Percentiles rank a stretch among this genome's conserved stretches.
Evolutionary conservation across 2,113 vertebrate species (phyloP).

Genomic region (Oryzias celebensis): DNA sequence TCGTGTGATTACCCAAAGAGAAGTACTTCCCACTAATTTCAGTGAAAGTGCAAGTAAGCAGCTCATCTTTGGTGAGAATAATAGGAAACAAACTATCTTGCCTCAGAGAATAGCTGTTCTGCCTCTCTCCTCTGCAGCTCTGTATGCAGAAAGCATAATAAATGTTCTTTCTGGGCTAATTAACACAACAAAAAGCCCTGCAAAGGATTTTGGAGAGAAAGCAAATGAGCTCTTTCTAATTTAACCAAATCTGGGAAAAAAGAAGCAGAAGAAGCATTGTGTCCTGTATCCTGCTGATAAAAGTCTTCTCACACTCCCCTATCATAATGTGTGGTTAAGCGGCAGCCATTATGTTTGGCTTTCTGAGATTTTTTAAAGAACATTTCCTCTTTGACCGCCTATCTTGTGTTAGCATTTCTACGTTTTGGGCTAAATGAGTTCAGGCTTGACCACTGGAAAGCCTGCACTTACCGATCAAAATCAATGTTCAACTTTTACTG

Average conservation of each 20-base stretch:
- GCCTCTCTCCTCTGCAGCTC: slow-evolving; percentile 28
- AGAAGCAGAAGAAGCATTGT: slow-evolving; percentile 55
- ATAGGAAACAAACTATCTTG: slow-evolving; percentile 28
- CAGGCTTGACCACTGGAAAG: slow-evolving; percentile 19
- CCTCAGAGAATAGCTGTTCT: slow-evolving; percentile 47
- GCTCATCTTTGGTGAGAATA: slow-evolving; percentile 39
- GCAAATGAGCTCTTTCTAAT: slow-evolving; percentile 73
- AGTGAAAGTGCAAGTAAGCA: slow-evolving; percentile 42
- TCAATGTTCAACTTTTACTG: slow-evolving; percentile 32
- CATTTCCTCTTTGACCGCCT: slow-evolving; percentile 8
- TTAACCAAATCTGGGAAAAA: slow-evolving; percentile 66
- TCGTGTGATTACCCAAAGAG: slow-evolving; percentile 15
- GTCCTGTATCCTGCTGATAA: slow-evolving; percentile 66
- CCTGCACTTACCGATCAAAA: slow-evolving; percentile 46
- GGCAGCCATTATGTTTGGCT: slow-evolving; percentile 41
- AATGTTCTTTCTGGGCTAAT: slow-evolving; percentile 59
- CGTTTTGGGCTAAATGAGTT: background rate
- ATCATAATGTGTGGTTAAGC: slow-evolving; percentile 48
- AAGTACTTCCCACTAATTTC: slow-evolving; percentile 42
- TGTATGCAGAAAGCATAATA: slow-evolving; percentile 44
- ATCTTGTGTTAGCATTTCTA: background rate
- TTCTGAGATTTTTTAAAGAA: slow-evolving; percentile 25
- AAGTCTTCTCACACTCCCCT: slow-evolving; percentile 54
- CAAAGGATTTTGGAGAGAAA: slow-evolving; percentile 70
- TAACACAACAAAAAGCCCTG: slow-evolving; percentile 66